Evolutionary conservation across 1,140 invertebrate species (phyloP), one percentile per base, ranked within the genome.

Genomic region (Onthophagus taurus): DNA sequence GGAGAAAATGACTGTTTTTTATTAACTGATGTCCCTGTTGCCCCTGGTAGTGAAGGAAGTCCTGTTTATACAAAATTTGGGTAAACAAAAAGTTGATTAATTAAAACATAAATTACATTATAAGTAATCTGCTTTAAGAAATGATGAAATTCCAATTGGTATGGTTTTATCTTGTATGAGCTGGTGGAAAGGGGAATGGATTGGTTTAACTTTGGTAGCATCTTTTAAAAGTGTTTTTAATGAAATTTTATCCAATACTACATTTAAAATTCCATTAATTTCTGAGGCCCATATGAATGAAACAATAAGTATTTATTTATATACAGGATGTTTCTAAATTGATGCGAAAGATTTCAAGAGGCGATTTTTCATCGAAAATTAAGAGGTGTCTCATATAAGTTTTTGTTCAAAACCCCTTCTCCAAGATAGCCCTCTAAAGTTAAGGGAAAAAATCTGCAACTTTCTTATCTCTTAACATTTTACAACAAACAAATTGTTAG

Each of bases 171-270:
- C 71, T 37, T 65, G 72, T 47, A 61, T 75, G 49, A 71, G 68
- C 41, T 76, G 74, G 73, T 77, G 74, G 64, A 66, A 68, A 11
- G 71, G 71, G 7, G 77, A 78, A 60, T 72, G 73, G 71, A 70
- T 77, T 49, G 72, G 75, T 48, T 72, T 76, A 49, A 75, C 76
- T 9, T 65, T 79, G 44, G 34, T 4, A 14, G 35, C 23, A 6
- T 67, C 24, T 31, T 39, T 45, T 61, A 11, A 14, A 3, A 18
- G n/a, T 2, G n/a, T 39, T 24, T 24, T 39, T 26, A 11, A 8
- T 13, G 21, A 23, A n/a, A 26, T 23, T n/a, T 3, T 20, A 36
- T n/a, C n/a, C n/a, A n/a, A n/a, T n/a, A n/a, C n/a, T n/a, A n/a
- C n/a, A n/a, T n/a, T n/a, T n/a, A n/a, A n/a, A n/a, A n/a, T n/a